These are phyloP conservation scores for Elmis aenea DNA, from an alignment of 2,888 invertebrate species.

Conservation along the genomic window DNA sequence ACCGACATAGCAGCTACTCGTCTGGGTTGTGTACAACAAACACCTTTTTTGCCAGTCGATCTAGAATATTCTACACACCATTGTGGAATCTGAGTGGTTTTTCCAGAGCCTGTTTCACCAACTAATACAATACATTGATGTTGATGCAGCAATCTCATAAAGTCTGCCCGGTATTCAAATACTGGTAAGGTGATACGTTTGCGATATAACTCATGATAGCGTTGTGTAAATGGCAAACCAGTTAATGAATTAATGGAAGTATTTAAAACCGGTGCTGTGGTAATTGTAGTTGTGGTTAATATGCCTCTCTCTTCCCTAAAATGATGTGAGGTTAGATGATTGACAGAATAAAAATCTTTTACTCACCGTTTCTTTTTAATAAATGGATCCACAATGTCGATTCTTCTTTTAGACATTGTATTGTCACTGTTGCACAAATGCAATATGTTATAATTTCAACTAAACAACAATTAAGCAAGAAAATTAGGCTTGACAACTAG, in stretches of 20 bases:
- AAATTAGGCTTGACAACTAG: no score
- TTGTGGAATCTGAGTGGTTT: constrained; percentile 99
- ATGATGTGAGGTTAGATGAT: constrained; percentile 12
- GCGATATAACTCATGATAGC: constrained; percentile 82
- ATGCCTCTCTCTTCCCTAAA: constrained; percentile 56
- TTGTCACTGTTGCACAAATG: neutral
- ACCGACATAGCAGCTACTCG: constrained; percentile 99
- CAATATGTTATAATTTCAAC: no score
- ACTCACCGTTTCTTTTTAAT: constrained; percentile 71
- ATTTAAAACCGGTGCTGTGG: constrained; percentile 34
- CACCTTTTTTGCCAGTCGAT: constrained; percentile 65
- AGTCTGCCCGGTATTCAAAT: constrained; percentile 96
- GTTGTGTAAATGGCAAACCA: constrained; percentile 77
- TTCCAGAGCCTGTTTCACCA: constrained; percentile 99
- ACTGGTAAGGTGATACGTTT: constrained; percentile 92
- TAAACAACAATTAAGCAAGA: no score
- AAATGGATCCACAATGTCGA: constrained; percentile 82
- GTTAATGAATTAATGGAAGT: constrained; percentile 72
- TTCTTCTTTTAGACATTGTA: constrained; percentile 76
- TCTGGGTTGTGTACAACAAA: constrained; percentile 95
- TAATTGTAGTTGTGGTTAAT: constrained; percentile 32
- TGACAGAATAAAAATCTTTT: neutral
- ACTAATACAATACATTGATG: constrained; percentile 95
- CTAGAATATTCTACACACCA: constrained; percentile 81
- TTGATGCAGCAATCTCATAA: constrained; percentile 87